Percentiles rank a stretch among this genome's conserved stretches.
Conservation (phyloP, 2,888 invertebrate genomes). For the Gryllus longicercus region DNA sequence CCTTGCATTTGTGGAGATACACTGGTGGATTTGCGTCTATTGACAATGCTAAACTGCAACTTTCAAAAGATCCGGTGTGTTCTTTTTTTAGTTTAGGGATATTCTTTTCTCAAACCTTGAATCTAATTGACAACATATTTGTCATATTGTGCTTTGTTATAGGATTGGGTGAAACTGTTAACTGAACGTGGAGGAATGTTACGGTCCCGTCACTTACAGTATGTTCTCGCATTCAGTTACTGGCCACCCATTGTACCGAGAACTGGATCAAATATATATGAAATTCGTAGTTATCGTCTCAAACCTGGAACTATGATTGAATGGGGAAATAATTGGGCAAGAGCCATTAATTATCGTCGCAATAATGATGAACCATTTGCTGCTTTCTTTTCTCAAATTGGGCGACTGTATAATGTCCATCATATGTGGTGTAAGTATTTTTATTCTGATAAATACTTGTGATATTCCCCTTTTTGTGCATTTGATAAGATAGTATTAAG, state of each 20-base stretch:
- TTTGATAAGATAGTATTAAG: conserved; percentile 21
- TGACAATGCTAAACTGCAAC: conserved; percentile 69
- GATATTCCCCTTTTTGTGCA: conserved; percentile 25
- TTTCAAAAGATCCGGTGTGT: conserved; percentile 64
- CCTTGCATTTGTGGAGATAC: conserved; percentile 92
- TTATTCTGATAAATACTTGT: background rate
- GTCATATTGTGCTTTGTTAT: background rate
- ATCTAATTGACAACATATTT: no score
- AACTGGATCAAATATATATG: conserved; percentile 78
- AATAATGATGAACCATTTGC: conserved; percentile 94
- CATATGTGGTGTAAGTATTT: conserved; percentile 96
- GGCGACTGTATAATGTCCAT: conserved; percentile 94
- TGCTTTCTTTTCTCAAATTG: conserved; percentile 97
- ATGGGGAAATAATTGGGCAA: conserved; percentile 99
- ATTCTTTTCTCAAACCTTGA: background rate
- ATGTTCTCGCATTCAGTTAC: conserved; percentile 92
- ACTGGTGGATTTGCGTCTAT: conserved; percentile 87
- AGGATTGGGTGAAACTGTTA: conserved; percentile 70
- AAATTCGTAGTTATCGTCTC: conserved; percentile 86
- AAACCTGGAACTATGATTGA: conserved; percentile 99
- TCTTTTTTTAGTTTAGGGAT: background rate
- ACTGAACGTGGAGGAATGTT: conserved; percentile 75
- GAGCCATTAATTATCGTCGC: conserved; percentile 85
- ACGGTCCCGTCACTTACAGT: conserved; percentile 85
- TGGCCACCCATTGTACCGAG: conserved; percentile 85